Base-by-base conservation (phyloP, 2,797 vertebrate genomes). In the Valencia hispanica region DNA sequence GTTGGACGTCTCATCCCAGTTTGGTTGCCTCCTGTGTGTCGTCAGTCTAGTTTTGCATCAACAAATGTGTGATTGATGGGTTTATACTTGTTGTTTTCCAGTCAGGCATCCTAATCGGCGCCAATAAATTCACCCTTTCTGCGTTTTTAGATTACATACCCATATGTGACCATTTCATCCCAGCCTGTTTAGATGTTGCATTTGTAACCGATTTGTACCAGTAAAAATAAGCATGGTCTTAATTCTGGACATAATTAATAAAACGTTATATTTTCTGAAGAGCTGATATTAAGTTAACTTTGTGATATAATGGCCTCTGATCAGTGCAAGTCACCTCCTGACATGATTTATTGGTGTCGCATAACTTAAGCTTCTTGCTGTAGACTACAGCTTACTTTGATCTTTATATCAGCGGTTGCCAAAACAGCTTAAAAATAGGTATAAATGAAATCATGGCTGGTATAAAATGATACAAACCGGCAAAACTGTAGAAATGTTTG, bases 191-290 rank as follows among this genome's bases (percentile, higher is more conserved):
- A n/a, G 12, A 30, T 57, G 53, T 57, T 53, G 22, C 51, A 7
- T n/a, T 22, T 53, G 2, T 53, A n/a, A n/a, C 25, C 51, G 25
- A 25, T 30, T 57, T 57, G 10, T n/a, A 53, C 51, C 51, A 53
- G 11, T 53, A 18, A 32, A 4, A 59, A 30, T 30, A 32, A 59
- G 55, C 27, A 59, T 59, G 6, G 14, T 5, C 5, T 59, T 53
- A 25, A 22, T 53, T 11, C 25, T n/a, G 25, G 50, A 22, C 50
- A 51, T 25, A 51, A 51, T 25, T 25, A 25, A 25, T 53, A 3
- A n/a, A 1, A 7, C 25, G 0, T n/a, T 4, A 8, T n/a, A 0
- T 0, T 14, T 27, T 27, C 14, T 14, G 2, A 11, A 53, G n/a
- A 57, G 1, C 14, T 57, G 12, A 2, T 57, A 27, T 57, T 57